Percentiles rank a stretch among this genome's conserved stretches.
phyloP scores from a whole-genome alignment of 2,113 vertebrate species.

The Psophia crepitans region DNA sequence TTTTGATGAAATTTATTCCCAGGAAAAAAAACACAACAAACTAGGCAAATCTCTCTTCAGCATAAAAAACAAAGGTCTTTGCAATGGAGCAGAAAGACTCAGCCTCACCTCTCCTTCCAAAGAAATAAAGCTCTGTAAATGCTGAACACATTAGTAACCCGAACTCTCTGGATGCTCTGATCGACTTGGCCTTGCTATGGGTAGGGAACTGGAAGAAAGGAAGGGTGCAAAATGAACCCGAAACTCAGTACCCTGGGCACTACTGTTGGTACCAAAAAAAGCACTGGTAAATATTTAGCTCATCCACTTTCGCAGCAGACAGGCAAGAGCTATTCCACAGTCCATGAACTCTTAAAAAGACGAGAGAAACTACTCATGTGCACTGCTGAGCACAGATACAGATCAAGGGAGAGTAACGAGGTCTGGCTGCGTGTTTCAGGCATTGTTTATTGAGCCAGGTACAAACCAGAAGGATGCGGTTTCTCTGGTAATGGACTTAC shows the following conservation, averaged over 20 bases:
- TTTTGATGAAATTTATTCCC: neutral
- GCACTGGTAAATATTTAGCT: neutral
- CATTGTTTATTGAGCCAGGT: neutral
- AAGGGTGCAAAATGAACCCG: neutral
- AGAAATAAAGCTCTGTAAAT: neutral
- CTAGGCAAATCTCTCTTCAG: neutral
- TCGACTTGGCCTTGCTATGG: rapidly evolving
- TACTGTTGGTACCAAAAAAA: neutral
- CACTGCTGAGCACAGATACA: neutral
- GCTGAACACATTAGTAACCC: neutral
- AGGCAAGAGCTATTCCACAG: neutral
- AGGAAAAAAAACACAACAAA: neutral
- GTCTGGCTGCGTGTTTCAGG: neutral
- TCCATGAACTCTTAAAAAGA: neutral
- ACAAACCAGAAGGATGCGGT: neutral
- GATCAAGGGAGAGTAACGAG: neutral
- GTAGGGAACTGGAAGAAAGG: neutral
- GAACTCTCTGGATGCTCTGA: neutral
- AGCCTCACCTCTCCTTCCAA: neutral
- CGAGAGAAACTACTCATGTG: neutral
- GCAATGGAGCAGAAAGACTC: neutral
- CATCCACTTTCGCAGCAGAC: neutral
- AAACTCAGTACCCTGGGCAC: neutral
- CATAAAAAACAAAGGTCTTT: neutral
- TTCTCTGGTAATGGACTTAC: neutral